Base-by-base conservation (phyloP, 2,113 vertebrate species). In the Percopsis transmontana region DNA sequence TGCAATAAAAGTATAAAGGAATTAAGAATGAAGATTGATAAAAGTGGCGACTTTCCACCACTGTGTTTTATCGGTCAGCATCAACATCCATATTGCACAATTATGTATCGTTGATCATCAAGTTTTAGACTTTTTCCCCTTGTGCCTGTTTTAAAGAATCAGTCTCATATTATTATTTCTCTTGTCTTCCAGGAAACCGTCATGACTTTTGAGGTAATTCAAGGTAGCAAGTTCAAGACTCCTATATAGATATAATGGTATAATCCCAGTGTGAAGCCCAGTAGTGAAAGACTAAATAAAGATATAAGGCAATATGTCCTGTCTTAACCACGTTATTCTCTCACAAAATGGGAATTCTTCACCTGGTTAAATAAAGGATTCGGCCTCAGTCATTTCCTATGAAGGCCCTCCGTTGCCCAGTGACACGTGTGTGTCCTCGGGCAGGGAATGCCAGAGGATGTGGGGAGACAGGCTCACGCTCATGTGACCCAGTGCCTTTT, bases 371-470 rank as follows among this genome's bases (percentile, higher is more conserved):
- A 82, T 79, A 75, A 85, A 66, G 77, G 73, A 66, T 89, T 81
- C 73, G 50, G 77, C n/a, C n/a, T n/a, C 18, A 33, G 27, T 76
- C 68, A 63, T 80, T 89, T 90, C 88, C 85, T 86, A 81, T 84
- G 87, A 89, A 85, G 68, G 58, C 53, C 69, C 48, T 50, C 23
- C 52, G 12, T 68, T 82, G 57, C 80, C 70, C 77, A 48, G 66
- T 66, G 78, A 84, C 80, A 89, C 71, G 75, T 85, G 81, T 71
- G 66, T 81, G 63, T 86, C 85, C 81, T 50, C 71, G 51, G 86
- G 84, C 81, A 62, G 51, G 64, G 76, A 86, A 87, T 80, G 74
- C 86, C 85, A 87, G 69, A 85, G 76, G 83, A 88, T 85, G 74
- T 84, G 42, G 51, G 77, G 65, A 81, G 74, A 72, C 79, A 77